Conservation (phyloP, 1,140 invertebrate species). For the Anagrus nilaparvatae region DNA sequence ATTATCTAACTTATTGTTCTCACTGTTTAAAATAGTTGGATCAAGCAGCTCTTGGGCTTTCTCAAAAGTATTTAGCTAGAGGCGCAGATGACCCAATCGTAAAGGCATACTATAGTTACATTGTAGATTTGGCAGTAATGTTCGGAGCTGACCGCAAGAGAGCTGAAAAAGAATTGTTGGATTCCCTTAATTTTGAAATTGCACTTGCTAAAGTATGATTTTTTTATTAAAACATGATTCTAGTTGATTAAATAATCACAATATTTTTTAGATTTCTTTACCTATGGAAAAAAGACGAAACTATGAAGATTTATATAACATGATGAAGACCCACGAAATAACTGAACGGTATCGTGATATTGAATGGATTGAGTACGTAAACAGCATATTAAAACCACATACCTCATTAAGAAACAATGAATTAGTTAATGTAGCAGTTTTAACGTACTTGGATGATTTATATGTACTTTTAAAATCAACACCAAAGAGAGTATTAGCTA, state of each 20-base stretch:
- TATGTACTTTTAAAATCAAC: constrained; percentile 46
- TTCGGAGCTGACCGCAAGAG: constrained; percentile 65
- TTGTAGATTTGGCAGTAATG: constrained; percentile 78
- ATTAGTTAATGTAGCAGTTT: constrained; percentile 68
- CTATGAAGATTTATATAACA: constrained; percentile 55
- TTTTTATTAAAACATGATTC: too few species aligned
- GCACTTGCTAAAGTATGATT: too few species aligned
- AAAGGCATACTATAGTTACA: constrained; percentile 69
- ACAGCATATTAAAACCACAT: constrained; percentile 38
- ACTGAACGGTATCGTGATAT: constrained; percentile 40
- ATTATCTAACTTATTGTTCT: too few species aligned
- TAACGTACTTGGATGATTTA: constrained; percentile 60
- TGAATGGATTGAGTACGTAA: constrained; percentile 47
- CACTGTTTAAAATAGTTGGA: too few species aligned
- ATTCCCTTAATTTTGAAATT: constrained; percentile 87
- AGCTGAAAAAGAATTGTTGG: constrained; percentile 66
- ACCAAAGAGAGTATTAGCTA: constrained; percentile 50
- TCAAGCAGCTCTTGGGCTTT: too few species aligned
- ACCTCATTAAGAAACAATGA: constrained; percentile 56
- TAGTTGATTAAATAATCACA: too few species aligned
- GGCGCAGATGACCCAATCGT: constrained; percentile 71
- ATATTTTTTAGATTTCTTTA: constrained; percentile 47
- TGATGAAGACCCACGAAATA: constrained; percentile 49
- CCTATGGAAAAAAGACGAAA: constrained; percentile 55
- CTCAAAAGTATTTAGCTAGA: constrained; percentile 81